Evolutionary conservation across 2,888 invertebrate genomes (phyloP), one percentile per base, ranked within the genome.

Genomic region (Biston betularia): DNA sequence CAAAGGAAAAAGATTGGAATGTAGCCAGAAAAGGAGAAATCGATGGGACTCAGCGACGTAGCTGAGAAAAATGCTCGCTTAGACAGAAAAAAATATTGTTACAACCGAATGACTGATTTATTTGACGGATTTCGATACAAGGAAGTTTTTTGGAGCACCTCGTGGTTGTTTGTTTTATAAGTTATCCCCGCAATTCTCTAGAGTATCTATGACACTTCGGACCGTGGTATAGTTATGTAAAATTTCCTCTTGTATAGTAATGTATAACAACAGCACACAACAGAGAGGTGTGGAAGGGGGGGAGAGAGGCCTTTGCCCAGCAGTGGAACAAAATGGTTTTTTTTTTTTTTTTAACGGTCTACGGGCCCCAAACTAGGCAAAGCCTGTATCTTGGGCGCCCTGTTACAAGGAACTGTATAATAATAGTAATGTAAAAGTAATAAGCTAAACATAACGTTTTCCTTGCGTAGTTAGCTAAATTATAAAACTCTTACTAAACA

Each of bases 1-100:
- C 82, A 83, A 86, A 78, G 82, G 81, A 82, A 82, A 82, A 84
- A 86, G 79, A 85, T 89, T 91, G 91, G 91, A 90, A 78, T 82
- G 80, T 79, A 82, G 90, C 91, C 91, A 91, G 85, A 71, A 34
- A 74, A 79, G 72, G 76, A 80, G 82, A 86, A 90, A 90, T 90
- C 90, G 86, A 90, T 89, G 85, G 80, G 78, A 77, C 78, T 73
- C 70, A 74, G 78, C 79, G 45, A 48, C 46, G 70, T 44, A 56
- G 58, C 65, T 71, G 72, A 76, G 74, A 75, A 76, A 38, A 80
- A 75, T 72, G 70, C 72, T 72, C 72, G 74, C 72, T 63, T 64
- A 69, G 64, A 78, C 40, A 24, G 74, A 75, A 75, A 75, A 76
- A 76, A 77, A 78, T 77, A 56, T 63, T 63, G 58, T 56, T 24